phyloP scores from a whole-genome alignment of 2,888 invertebrate genomes.

The Lepidochitona cinerea region DNA sequence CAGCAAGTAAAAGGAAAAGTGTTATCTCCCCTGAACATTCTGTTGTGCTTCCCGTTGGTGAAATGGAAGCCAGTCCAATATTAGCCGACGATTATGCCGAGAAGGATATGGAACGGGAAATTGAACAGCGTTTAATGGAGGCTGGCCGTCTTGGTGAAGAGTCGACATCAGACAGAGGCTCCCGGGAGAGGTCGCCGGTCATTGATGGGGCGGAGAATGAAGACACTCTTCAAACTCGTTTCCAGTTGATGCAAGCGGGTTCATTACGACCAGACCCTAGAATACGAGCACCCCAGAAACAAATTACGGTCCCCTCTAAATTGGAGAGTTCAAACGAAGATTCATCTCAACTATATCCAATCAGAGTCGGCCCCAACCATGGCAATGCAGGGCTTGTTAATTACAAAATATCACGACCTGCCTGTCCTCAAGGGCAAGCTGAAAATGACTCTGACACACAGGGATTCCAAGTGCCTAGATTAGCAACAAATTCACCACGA shows the following conservation, averaged over 20 bases:
- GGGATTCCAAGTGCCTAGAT: no score
- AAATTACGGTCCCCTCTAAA: neutral
- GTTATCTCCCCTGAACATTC: neutral
- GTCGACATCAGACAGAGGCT: neutral
- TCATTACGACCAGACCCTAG: neutral
- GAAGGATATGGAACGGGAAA: neutral
- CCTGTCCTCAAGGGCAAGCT: neutral
- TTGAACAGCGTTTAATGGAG: neutral
- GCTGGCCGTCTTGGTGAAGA: neutral
- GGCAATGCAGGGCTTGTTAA: neutral
- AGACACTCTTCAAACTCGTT: neutral
- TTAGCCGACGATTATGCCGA: neutral
- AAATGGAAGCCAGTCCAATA: neutral
- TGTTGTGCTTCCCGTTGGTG: neutral
- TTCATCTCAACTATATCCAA: neutral
- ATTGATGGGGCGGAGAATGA: slow-evolving; percentile 5
- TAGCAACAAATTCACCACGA: no score
- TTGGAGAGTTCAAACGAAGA: neutral
- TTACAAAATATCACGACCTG: neutral
- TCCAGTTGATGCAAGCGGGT: neutral
- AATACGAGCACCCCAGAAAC: neutral
- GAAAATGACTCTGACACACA: neutral
- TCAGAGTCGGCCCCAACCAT: neutral
- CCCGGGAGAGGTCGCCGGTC: neutral
- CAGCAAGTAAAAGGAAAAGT: neutral